Evolutionary conservation across 1,140 invertebrate genomes (phyloP), one percentile per base, ranked within the genome.

Genomic region (Ptiloglossa arizonensis): DNA sequence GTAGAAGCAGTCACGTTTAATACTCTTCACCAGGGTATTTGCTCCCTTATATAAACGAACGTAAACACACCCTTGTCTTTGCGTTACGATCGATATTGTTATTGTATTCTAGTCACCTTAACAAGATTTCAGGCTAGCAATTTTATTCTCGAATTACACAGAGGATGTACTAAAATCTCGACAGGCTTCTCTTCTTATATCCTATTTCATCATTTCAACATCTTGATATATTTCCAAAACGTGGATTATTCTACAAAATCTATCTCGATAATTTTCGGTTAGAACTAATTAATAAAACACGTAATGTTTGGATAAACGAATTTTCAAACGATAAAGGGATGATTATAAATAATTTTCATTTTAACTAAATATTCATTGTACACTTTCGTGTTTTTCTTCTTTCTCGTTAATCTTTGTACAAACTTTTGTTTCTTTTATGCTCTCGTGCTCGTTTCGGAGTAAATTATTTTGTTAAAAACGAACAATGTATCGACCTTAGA

Each of bases 51-150:
- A 52, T 29, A 38, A 63, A 38, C 46, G 57, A 52, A 24, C 57
- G 41, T 66, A 56, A 64, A 66, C 71, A 38, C 71, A 66, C 50
- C 60, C 62, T 66, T 56, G 48, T 56, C 24, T 56, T 74, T 27
- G 48, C 24, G 50, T 32, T 27, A 46, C n/a, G 52, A 75, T 75
- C 63, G 63, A 68, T 68, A 75, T 5, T 9, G 63, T 75, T 59
- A 75, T 68, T 68, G 57, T 57, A 72, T 63, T 72, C 70, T 52
- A 67, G 50, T 57, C 72, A 27, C 32, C 60, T 64, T 63, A 52
- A 27, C 70, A 35, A 32, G 22, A 44, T 72, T 8, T 50, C 70
- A 8, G 5, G 29, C 15, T 17, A 19, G 11, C 22, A 19, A 17
- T 15, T 48, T 72, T 27, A 22, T 6, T 29, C n/a, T 2, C 17